These are phyloP conservation scores for Argyrosomus regius DNA, from an alignment of 2,797 vertebrate genomes.

Conservation along the genomic window DNA sequence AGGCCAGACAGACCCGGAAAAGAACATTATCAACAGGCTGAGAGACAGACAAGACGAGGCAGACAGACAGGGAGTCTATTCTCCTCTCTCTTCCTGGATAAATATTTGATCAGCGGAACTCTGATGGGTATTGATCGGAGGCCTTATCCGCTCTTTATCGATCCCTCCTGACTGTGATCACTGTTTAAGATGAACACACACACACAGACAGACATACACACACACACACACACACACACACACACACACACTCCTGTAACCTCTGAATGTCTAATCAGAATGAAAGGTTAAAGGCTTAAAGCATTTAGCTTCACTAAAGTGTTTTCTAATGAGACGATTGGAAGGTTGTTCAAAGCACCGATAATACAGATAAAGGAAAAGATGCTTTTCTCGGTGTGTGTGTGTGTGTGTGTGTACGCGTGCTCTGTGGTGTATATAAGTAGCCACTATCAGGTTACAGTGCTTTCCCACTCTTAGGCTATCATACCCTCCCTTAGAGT, in stretches of 20 bases:
- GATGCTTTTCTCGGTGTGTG: not conserved
- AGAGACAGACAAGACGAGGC: slow-evolving; percentile 17
- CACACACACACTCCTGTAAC: slow-evolving; percentile 20
- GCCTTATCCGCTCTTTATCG: slow-evolving; percentile 87
- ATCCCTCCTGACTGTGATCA: slow-evolving; percentile 81
- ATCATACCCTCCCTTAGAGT: slow-evolving; percentile 59
- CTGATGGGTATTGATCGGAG: slow-evolving; percentile 89
- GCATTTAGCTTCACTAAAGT: slow-evolving; percentile 41
- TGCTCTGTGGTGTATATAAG: slow-evolving; percentile 36
- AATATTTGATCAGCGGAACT: slow-evolving; percentile 84
- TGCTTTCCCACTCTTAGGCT: slow-evolving; percentile 48
- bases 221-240: slow-evolving; percentile 20
- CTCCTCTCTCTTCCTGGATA: slow-evolving; percentile 67
- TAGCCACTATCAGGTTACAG: slow-evolving; percentile 56
- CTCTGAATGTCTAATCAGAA: slow-evolving; percentile 60
- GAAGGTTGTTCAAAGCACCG: slow-evolving; percentile 23
- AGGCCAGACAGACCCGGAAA: slow-evolving; percentile 18
- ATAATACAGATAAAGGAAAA: slow-evolving; percentile 38
- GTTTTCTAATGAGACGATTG: slow-evolving; percentile 55
- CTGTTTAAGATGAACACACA: slow-evolving; percentile 57
- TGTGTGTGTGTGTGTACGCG: slow-evolving; percentile 7
- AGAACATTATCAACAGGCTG: slow-evolving; percentile 24
- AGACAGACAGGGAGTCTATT: slow-evolving; percentile 63
- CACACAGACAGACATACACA: slow-evolving; percentile 25
- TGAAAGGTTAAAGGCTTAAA: slow-evolving; percentile 63